Percentiles rank a stretch among this genome's conserved stretches.
These are phyloP conservation scores for Rhimphoctona megacephalus DNA, from an alignment of 2,888 invertebrate species.

Conservation along the genomic window DNA sequence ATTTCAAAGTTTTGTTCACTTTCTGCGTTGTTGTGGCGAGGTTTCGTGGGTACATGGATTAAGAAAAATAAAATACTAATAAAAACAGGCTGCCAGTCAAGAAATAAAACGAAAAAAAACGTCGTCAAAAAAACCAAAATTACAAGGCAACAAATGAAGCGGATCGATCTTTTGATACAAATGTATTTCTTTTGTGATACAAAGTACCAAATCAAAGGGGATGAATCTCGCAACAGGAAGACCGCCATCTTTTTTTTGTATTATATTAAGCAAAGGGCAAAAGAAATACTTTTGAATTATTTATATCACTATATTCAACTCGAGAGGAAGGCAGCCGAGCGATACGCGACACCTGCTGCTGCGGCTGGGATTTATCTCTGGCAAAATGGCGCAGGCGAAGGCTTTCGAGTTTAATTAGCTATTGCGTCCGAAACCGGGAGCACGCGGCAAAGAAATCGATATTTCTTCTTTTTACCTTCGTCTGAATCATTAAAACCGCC, in stretches of 20 bases:
- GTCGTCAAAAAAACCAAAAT: background rate
- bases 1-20: background rate
- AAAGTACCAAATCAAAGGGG: background rate
- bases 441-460: slow-evolving; percentile 51
- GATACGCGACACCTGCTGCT: slow-evolving; percentile 64
- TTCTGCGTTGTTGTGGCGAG: background rate
- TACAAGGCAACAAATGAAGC: background rate
- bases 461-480: background rate
- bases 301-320: background rate
- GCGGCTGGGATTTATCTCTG: slow-evolving; percentile 63
- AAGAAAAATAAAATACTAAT: background rate
- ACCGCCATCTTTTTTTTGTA: slow-evolving; percentile 5
- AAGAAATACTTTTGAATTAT: background rate
- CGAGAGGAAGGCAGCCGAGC: slow-evolving; percentile 55
- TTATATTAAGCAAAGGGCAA: background rate
- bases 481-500: no score
- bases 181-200: background rate
- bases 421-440: slow-evolving; percentile 51
- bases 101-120: background rate
- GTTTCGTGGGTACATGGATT: background rate
- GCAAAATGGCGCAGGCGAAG: slow-evolving; percentile 33
- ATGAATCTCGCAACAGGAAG: background rate
- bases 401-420: slow-evolving; percentile 55
- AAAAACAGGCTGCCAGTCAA: background rate
- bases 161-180: background rate